Conservation (phyloP, 2,113 vertebrate species). For the Bagarius yarrelli region DNA sequence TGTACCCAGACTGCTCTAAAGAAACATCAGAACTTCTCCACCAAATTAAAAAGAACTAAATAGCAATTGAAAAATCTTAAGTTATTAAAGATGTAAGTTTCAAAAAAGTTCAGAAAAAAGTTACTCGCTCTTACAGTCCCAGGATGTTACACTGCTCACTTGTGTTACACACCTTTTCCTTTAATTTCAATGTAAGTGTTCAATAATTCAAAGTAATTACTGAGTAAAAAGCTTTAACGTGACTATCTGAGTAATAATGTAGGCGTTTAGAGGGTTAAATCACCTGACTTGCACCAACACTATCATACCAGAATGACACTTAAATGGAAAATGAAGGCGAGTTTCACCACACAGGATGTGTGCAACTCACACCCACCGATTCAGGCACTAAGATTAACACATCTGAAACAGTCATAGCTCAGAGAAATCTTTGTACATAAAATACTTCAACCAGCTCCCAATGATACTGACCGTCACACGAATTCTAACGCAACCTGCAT, state of each 20-base stretch:
- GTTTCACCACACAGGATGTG: conserved; percentile 31
- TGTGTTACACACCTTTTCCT: background rate
- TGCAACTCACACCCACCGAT: conserved; percentile 1
- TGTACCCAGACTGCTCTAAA: background rate
- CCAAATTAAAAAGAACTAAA: background rate
- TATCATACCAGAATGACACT: background rate
- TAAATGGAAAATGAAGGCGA: conserved; percentile 19
- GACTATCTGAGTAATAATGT: background rate
- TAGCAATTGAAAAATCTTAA: background rate
- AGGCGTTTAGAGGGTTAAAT: background rate
- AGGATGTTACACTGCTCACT: background rate
- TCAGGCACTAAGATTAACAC: background rate
- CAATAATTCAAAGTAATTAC: background rate
- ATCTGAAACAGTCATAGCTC: background rate
- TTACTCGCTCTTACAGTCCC: background rate
- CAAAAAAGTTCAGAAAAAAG: background rate
- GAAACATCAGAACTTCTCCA: background rate
- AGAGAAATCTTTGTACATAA: background rate
- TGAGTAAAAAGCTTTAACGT: background rate
- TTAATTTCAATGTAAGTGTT: background rate
- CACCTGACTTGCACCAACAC: background rate
- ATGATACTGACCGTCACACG: background rate
- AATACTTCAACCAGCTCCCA: background rate
- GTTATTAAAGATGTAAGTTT: background rate
- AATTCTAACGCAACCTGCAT: background rate